These are phyloP conservation scores for Apis florea DNA, from an alignment of 1,140 invertebrate species.

Conservation along the genomic window DNA sequence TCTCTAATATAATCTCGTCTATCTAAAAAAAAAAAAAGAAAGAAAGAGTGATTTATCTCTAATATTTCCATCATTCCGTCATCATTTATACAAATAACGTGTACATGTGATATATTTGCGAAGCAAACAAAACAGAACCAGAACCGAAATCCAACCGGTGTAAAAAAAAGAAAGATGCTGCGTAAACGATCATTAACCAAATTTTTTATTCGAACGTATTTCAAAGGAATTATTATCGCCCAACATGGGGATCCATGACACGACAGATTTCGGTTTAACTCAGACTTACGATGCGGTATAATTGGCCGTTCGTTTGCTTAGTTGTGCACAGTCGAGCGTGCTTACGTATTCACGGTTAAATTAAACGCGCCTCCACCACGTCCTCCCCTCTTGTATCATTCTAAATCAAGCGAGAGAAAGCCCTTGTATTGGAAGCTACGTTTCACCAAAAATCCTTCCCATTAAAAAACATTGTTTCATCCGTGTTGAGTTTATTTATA, in stretches of 20 bases:
- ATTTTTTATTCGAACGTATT: constrained; percentile 46
- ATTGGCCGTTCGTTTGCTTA: constrained; percentile 37
- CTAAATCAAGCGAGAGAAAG: not conserved
- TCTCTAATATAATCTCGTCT: no score
- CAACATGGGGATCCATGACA: constrained; percentile 45
- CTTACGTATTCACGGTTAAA: constrained; percentile 10
- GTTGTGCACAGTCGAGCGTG: not conserved
- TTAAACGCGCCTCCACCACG: constrained; percentile 14
- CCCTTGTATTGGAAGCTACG: no score
- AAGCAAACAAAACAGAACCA: constrained; percentile 12
- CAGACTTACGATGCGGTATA: constrained; percentile 55
- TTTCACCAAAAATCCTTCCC: no score
- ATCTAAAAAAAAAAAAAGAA: no score
- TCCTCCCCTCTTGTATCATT: not conserved
- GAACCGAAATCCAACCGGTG: not conserved
- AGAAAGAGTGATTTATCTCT: no score
- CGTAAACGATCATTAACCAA: constrained; percentile 52
- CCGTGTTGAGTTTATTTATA: no score
- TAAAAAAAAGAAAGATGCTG: not conserved
- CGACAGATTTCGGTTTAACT: constrained; percentile 58
- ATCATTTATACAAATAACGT: no score
- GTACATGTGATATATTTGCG: no score
- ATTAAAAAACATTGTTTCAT: no score
- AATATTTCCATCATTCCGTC: no score
- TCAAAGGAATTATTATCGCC: constrained; percentile 37